Conservation (phyloP, 2,113 vertebrate species). For the Cairina moschata region DNA sequence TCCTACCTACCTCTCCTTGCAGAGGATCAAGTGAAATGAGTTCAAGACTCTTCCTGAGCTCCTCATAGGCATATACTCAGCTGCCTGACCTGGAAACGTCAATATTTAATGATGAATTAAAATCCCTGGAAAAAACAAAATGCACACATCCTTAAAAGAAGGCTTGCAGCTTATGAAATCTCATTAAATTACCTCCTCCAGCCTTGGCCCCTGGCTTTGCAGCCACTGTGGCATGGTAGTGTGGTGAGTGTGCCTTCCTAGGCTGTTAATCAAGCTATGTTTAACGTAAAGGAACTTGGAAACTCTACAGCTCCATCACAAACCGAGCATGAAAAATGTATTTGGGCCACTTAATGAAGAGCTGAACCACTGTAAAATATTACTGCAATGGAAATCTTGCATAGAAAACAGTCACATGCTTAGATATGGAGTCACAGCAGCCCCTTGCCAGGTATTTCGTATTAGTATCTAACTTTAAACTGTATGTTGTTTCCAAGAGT, state of each 20-base stretch:
- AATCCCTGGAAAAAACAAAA: not conserved
- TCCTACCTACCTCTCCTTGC: not conserved
- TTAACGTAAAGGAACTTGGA: conserved; percentile 15
- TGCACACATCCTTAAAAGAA: not conserved
- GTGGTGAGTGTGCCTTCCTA: not conserved
- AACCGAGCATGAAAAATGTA: not conserved
- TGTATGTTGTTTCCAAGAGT: not conserved
- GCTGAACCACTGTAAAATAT: conserved; percentile 1
- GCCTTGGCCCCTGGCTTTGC: not conserved
- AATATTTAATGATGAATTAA: not conserved
- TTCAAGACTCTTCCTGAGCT: not conserved
- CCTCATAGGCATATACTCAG: not conserved
- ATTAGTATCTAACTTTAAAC: conserved; percentile 25
- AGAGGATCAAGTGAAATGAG: not conserved
- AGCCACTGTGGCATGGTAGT: not conserved
- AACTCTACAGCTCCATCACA: not conserved
- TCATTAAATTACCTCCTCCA: not conserved
- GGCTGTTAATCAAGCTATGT: conserved; percentile 30
- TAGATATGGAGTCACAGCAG: not conserved
- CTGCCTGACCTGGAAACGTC: not conserved
- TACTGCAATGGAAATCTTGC: not conserved
- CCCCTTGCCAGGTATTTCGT: conserved; percentile 13
- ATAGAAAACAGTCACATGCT: not conserved
- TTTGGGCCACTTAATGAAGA: conserved; percentile 13
- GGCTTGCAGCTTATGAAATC: not conserved